Percentiles rank a stretch among this genome's conserved stretches.
Evolutionary conservation across 2,113 vertebrate species (phyloP).

Genomic region (Mixornis gularis): DNA sequence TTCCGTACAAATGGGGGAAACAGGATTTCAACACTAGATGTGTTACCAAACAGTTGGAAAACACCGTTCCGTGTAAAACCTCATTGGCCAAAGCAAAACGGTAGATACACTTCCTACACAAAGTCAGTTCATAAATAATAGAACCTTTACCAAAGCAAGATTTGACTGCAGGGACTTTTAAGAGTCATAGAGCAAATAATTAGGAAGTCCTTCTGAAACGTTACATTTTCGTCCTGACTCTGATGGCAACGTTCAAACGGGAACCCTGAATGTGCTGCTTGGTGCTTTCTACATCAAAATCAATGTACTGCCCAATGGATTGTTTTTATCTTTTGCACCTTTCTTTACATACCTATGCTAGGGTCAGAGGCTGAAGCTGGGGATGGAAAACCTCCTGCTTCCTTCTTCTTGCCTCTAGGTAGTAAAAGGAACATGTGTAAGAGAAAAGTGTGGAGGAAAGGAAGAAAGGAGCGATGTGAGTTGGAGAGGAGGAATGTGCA

Average conservation of each 20-base stretch:
- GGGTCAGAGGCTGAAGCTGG: not conserved
- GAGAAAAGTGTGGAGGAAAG: not conserved
- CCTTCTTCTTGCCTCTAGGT: not conserved
- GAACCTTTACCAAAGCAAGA: not conserved
- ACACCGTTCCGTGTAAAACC: not conserved
- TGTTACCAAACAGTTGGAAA: constrained; percentile 11
- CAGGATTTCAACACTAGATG: not conserved
- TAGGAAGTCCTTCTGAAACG: not conserved
- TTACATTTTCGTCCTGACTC: not conserved
- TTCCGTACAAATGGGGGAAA: not conserved
- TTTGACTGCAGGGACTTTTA: not conserved
- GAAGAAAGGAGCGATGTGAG: not conserved
- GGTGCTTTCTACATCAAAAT: not conserved
- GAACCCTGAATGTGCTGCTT: not conserved
- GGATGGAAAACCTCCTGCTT: not conserved
- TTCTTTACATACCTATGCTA: not conserved
- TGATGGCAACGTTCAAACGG: rapidly evolving
- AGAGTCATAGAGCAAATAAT: not conserved
- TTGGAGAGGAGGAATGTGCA: not conserved
- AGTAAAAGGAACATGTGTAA: not conserved
- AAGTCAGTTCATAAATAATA: not conserved
- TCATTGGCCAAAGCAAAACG: not conserved
- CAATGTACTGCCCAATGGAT: not conserved
- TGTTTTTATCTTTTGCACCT: not conserved
- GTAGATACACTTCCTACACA: not conserved